Evolutionary conservation across 2,888 invertebrate genomes (phyloP).

Genomic region (Hipparchia sbordonii): DNA sequence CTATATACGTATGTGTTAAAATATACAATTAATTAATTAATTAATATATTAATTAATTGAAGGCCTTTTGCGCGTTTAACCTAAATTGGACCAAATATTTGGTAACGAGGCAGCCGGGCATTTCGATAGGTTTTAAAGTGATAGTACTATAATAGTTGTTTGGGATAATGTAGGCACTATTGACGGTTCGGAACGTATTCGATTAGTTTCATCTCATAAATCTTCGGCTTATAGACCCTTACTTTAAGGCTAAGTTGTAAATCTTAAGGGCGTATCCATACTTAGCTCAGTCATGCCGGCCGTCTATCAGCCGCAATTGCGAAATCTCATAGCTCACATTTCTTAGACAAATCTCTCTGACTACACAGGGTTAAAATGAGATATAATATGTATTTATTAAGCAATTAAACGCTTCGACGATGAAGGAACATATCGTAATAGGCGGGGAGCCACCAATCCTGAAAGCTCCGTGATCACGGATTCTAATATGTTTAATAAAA

Average conservation of each 20-base stretch:
- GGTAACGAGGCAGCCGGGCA: neutral
- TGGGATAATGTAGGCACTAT: neutral
- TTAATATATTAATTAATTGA: slow-evolving; percentile 4
- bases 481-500: too few species aligned
- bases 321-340: too few species aligned
- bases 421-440: too few species aligned
- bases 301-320: too few species aligned
- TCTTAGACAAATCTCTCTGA: too few species aligned
- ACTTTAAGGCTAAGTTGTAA: slow-evolving; percentile 3
- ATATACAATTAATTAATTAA: slow-evolving; percentile 26
- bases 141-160: neutral
- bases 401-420: too few species aligned
- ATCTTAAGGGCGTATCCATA: neutral
- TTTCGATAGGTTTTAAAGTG: neutral
- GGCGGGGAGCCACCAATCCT: too few species aligned
- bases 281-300: neutral
- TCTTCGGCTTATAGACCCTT: neutral
- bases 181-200: neutral
- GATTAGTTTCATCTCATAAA: slow-evolving; percentile 4
- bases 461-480: too few species aligned
- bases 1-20: slow-evolving; percentile 17
- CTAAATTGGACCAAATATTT: slow-evolving; percentile 12
- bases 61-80: slow-evolving; percentile 8
- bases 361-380: too few species aligned
- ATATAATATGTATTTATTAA: too few species aligned